Evolutionary conservation across 2,888 invertebrate species (phyloP).

Genomic region (Lasiommata megera): DNA sequence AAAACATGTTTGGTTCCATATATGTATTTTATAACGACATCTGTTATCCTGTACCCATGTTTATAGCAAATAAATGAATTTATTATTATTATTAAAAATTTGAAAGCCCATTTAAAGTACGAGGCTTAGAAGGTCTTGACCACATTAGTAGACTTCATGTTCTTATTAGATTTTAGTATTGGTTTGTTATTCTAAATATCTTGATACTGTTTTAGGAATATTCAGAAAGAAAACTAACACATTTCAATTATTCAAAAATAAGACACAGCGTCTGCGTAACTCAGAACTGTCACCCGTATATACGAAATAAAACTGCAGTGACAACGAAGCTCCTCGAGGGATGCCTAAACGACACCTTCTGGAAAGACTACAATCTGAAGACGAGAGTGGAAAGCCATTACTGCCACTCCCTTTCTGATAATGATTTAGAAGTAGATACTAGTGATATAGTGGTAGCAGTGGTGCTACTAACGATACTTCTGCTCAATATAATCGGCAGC

Average conservation of each 20-base stretch:
- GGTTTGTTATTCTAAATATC: not conserved
- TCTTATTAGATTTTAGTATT: too few species aligned
- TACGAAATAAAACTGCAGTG: conserved; percentile 34
- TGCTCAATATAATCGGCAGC: conserved; percentile 53
- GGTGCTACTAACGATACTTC: conserved; percentile 44
- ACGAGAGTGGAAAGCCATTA: conserved; percentile 35
- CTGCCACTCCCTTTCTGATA: conserved; percentile 31
- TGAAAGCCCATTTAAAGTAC: too few species aligned
- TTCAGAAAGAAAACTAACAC: conserved; percentile 54
- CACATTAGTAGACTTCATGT: too few species aligned
- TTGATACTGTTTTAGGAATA: conserved; percentile 47
- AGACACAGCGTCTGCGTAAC: conserved; percentile 60
- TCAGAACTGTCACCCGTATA: conserved; percentile 43
- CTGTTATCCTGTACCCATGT: too few species aligned
- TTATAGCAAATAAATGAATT: too few species aligned
- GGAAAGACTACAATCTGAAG: conserved; percentile 49
- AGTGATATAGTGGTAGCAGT: conserved; percentile 51
- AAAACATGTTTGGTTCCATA: too few species aligned
- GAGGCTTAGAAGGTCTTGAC: too few species aligned
- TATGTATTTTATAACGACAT: too few species aligned
- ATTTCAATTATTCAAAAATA: conserved; percentile 62
- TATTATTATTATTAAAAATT: too few species aligned
- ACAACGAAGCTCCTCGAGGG: conserved; percentile 46
- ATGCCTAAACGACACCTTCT: conserved; percentile 57
- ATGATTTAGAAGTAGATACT: conserved; percentile 40